Percentiles rank a stretch among this genome's conserved stretches.
Conservation (phyloP, 2,888 invertebrate species). For the Zaprionus lineosus region DNA sequence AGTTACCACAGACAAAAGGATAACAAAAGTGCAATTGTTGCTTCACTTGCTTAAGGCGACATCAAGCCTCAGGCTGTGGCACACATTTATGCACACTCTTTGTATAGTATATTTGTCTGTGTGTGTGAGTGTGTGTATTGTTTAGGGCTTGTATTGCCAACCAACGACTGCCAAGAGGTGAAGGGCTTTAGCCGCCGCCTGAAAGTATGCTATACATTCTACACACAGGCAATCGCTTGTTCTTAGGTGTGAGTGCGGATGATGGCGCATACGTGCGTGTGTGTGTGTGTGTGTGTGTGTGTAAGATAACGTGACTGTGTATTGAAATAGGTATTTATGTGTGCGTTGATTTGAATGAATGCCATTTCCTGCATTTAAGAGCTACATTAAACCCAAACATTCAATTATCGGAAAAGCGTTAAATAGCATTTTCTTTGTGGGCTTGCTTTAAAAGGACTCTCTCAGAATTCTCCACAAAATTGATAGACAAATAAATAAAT, state of each 20-base stretch:
- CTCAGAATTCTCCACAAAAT: no score
- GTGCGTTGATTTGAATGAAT: constrained; percentile 22
- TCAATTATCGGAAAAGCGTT: no score
- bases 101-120: background rate
- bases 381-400: no score
- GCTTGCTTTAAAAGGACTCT: no score
- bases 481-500: no score
- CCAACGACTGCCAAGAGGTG: constrained; percentile 45
- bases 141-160: constrained; percentile 7
- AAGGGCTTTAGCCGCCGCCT: constrained; percentile 38
- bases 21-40: constrained; percentile 41
- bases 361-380: constrained; percentile 40
- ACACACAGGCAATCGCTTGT: constrained; percentile 13
- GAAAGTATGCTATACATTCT: constrained; percentile 60
- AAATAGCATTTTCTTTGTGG: no score
- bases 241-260: constrained; percentile 2
- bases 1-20: constrained; percentile 53
- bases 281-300: background rate
- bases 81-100: background rate
- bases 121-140: constrained; percentile 15
- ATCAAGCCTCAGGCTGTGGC: constrained; percentile 7
- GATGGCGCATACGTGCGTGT: constrained; percentile 1
- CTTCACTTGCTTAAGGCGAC: constrained; percentile 21
- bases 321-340: no score
- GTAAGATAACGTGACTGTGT: no score